Percentiles rank a stretch among this genome's conserved stretches.
Evolutionary conservation across 2,113 vertebrate species (phyloP).

Genomic region (Sterrhoptilus dennistouni): DNA sequence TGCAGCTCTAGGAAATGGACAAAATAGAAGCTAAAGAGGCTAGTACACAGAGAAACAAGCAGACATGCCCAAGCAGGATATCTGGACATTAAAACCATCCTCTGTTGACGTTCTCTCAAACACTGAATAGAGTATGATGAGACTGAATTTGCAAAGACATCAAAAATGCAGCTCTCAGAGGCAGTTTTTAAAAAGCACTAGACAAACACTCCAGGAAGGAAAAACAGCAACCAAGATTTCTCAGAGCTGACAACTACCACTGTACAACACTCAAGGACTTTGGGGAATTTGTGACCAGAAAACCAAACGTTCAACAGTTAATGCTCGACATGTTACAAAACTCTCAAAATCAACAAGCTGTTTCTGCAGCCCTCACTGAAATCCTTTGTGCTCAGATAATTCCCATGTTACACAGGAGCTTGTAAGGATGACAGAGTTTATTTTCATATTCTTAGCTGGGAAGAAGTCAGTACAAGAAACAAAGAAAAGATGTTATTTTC

Average conservation of each 20-base stretch:
- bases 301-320: slow-evolving; percentile 1
- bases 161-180: background rate
- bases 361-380: background rate
- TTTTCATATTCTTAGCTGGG: slow-evolving; percentile 46
- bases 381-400: slow-evolving; percentile 40
- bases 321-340: background rate
- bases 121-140: background rate
- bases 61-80: background rate
- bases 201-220: background rate
- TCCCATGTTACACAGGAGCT: slow-evolving; percentile 36
- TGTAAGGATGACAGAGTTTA: slow-evolving; percentile 31
- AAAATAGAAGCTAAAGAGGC: background rate
- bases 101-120: background rate
- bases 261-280: background rate
- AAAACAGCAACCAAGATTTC: background rate
- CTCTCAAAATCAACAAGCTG: slow-evolving; percentile 39
- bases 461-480: slow-evolving; percentile 43
- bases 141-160: background rate
- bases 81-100: background rate
- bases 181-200: background rate
- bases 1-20: background rate
- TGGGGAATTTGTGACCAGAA: background rate
- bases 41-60: background rate
- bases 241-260: background rate
- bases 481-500: slow-evolving; percentile 46